Evolutionary conservation across 2,797 vertebrate species (phyloP), one percentile per base, ranked within the genome.

Genomic region (Phrynocephalus forsythii): DNA sequence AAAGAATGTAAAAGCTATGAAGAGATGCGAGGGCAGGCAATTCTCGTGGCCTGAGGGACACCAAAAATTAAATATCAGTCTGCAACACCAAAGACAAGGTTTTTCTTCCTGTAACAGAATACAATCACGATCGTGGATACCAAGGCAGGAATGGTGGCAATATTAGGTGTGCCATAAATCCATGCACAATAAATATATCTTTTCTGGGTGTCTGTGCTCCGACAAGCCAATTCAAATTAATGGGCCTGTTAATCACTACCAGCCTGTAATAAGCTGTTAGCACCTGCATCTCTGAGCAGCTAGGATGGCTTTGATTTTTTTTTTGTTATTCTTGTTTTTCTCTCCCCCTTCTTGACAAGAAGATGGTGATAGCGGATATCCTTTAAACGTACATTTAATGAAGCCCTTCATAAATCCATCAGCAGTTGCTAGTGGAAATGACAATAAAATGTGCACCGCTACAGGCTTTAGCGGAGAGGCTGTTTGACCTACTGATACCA

Each of bases 311-410:
- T 95, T 95, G 92, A 95, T 94, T 95, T 71, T 69, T 82, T n/a
- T 24, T 50, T 9, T 76, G 30, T 6, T 90, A 86, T 91, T 79
- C 79, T 68, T 92, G 11, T 13, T 63, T 24, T 77, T 69, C 30
- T 33, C 83, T 30, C 26, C 63, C 44, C 52, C 68, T 38, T 92
- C 91, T 87, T 90, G 94, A 95, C 94, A 94, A 93, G 93, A 84
- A 92, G 38, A 44, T 44, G 91, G 94, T 84, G 86, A 93, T 93
- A 95, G 95, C 91, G 93, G 95, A 95, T 95, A 95, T 95, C 95
- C 93, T 94, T 94, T 96, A 95, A 95, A 94, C 94, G 92, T 16
- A 95, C 95, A 94, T 96, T 95, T 95, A 96, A 95, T 93, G 94
- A 95, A 95, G 91, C 77, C 94, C 91, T 92, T 93, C 95, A 94